Base-by-base conservation (phyloP, 1,140 invertebrate species). In the Drosophila navojoa region DNA sequence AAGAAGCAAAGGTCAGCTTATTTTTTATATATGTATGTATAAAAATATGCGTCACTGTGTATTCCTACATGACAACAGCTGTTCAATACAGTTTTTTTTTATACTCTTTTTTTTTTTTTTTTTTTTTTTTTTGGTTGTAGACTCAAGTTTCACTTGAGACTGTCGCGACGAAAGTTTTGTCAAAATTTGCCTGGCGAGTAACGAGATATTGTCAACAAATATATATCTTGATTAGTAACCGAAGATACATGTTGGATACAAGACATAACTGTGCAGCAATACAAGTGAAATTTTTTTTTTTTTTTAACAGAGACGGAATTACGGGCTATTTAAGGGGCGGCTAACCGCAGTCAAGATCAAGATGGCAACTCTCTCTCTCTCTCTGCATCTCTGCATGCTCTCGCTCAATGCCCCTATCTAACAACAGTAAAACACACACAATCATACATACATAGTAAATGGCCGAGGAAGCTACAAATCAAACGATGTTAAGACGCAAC, bases 101-200 rank as follows among this genome's bases (percentile, higher is more conserved):
- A 19, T 19, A 19, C 2, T 1, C 3, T 1, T 22, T 1, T 22
- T 22, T 22, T 22, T 22, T 22, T 22, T 58, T 52, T 71, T 49
- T 44, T 22, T 25, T 27, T 62, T 44, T 19, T 38, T 61, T 59
- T 60, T 53, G 42, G 9, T 5, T 27, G 35, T 50, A 35, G 75
- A 69, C 64, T 86, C 81, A 61, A 79, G 64, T 86, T 86, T 86
- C 82, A 82, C 82, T 77, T 73, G 29, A 38, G 55, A 27, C 38
- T 42, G 71, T 57, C 71, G 55, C 50, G 52, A 62, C 64, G 49
- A 62, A 55, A 68, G 78, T 71, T 59, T 53, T 15, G 3, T 45
- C 2, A 59, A 64, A 75, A 64, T 64, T 77, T 66, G 71, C 63
- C n/a, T 66, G 77, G 27, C 49, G 49, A 45, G 71, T 74, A 69